Conservation (phyloP, 2,797 vertebrate genomes). For the Lutjanus argentimaculatus region DNA sequence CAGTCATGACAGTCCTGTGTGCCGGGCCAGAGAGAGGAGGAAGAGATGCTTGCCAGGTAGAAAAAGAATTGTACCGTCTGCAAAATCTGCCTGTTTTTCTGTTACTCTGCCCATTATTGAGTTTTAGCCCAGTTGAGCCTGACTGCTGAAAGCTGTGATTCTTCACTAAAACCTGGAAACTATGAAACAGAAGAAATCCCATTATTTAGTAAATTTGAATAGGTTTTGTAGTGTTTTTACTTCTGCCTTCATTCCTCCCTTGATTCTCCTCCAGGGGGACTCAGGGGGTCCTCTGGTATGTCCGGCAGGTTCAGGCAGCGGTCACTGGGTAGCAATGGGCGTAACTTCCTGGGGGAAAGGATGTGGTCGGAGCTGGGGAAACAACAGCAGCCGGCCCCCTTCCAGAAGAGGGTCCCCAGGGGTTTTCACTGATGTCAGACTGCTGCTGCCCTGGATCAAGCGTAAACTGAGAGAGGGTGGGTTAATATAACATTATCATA, state of each 20-base stretch:
- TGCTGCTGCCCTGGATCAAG: constrained; percentile 89
- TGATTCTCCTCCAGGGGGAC: constrained; percentile 85
- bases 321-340: constrained; percentile 87
- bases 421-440: constrained; percentile 89
- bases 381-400: constrained; percentile 78
- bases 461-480: constrained; percentile 80
- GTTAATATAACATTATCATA: background rate
- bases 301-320: constrained; percentile 66
- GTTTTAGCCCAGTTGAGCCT: background rate
- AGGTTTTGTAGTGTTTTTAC: background rate
- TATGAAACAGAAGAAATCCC: background rate
- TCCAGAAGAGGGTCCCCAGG: constrained; percentile 88
- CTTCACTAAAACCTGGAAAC: background rate
- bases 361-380: constrained; percentile 90
- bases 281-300: constrained; percentile 92
- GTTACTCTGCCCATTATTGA: background rate
- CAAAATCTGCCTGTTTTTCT: background rate
- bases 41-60: constrained; percentile 91
- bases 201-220: background rate
- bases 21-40: constrained; percentile 91
- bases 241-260: background rate
- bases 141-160: too few relatives aligned
- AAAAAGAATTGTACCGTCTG: background rate
- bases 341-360: constrained; percentile 94
- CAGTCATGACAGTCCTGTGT: constrained; percentile 86